Conservation (phyloP, 2,888 invertebrate species). For the Scrobipalpa atriplicella region DNA sequence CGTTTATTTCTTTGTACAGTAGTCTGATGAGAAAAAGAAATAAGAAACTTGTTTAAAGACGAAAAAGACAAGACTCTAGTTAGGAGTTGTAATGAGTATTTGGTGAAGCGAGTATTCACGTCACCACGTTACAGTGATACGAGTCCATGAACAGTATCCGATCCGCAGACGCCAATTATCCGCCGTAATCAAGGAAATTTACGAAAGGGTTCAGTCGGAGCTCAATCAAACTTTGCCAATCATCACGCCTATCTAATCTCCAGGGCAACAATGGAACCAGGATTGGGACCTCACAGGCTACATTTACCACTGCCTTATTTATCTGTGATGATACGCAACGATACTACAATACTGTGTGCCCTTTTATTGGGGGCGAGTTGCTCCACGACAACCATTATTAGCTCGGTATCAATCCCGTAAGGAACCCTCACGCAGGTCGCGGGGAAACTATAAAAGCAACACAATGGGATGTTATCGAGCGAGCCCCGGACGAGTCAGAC, state of each 20-base stretch:
- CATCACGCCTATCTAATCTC: conserved; percentile 78
- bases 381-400: conserved; percentile 32
- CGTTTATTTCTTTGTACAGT: conserved; percentile 1
- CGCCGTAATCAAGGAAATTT: conserved; percentile 68
- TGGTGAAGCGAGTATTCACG: conserved; percentile 33
- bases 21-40: conserved; percentile 15
- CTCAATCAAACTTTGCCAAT: conserved; percentile 80
- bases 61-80: conserved; percentile 16
- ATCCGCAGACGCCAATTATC: conserved; percentile 65
- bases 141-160: conserved; percentile 53
- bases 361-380: conserved; percentile 47
- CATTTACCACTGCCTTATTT: conserved; percentile 68
- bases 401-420: conserved; percentile 16
- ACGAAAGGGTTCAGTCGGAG: conserved; percentile 69
- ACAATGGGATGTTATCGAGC: conserved; percentile 28
- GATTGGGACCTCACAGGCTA: conserved; percentile 66
- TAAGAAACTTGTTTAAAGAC: conserved; percentile 1
- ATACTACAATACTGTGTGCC: conserved; percentile 30
- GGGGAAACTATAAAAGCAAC: conserved; percentile 19
- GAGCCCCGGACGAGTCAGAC: conserved; percentile 26
- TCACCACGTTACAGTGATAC: conserved; percentile 46
- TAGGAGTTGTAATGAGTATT: conserved; percentile 30
- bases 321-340: conserved; percentile 64
- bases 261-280: conserved; percentile 70
- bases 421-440: neutral